Base-by-base conservation (phyloP, 2,888 invertebrate genomes). In the Plusia festucae region DNA sequence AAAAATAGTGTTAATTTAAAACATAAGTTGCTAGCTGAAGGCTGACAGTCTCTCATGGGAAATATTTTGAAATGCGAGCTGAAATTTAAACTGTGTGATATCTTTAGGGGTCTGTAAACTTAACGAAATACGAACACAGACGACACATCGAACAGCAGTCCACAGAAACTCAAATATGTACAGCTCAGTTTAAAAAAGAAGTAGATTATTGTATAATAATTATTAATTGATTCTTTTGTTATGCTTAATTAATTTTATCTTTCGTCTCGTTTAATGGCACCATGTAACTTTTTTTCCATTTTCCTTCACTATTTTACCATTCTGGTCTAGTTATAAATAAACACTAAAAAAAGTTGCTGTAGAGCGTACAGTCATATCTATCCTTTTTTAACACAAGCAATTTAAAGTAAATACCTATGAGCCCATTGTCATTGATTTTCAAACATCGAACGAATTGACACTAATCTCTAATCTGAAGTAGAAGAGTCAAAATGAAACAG, bases 51-150 rank as follows among this genome's bases (percentile, higher is more conserved):
- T 90, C 88, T 88, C 91, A 88, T 91, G 93, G 90, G 93, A 93
- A 93, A 89, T 81, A 89, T 88, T 85, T 84, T 87, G 93, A 86
- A 92, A 93, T 82, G 77, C 66, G 92, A 93, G 84, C 85, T 85
- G 88, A 85, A 86, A 90, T 83, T 84, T 81, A 85, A 85, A 83
- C 84, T 86, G 68, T 76, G 68, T 66, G 60, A 63, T 72, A 65
- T 64, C 66, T 73, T 82, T 83, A 85, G 88, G 89, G 83, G 85
- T 82, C 87, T 81, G 70, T 49, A 18, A 18, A 20, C 20, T n/a
- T 4, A n/a, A n/a, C 40, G n/a, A n/a, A n/a, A n/a, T n/a, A n/a
- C n/a, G n/a, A 40, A n/a, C 40, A 40, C n/a, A n/a, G 1, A 40
- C 7, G n/a, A n/a, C 40, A 6, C 40, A 40, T n/a, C n/a, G 40